A percentile compares a stretch with the other conserved stretches of the same genome.
These are phyloP conservation scores for Torymus aiolomorphi DNA, from an alignment of 2,888 invertebrate genomes.

Conservation along the genomic window DNA sequence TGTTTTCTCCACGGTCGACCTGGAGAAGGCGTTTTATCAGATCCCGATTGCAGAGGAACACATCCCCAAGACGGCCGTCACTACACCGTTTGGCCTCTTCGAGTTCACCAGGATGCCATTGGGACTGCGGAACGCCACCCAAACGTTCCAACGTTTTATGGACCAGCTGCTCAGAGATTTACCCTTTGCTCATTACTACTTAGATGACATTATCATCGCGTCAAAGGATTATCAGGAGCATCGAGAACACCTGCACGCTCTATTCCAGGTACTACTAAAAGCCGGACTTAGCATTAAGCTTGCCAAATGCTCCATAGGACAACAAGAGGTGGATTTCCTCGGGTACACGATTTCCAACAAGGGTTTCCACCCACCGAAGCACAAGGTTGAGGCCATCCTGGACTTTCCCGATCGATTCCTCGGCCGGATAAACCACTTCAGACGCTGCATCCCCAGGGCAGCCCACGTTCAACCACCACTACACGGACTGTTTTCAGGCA, in stretches of 20 bases:
- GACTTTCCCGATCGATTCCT: constrained; percentile 66
- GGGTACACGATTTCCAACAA: constrained; percentile 61
- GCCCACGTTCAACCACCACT: constrained; percentile 69
- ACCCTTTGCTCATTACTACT: constrained; percentile 53
- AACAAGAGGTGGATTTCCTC: constrained; percentile 62
- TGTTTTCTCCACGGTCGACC: constrained; percentile 57
- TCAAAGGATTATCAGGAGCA: constrained; percentile 54
- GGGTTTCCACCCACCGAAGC: constrained; percentile 66
- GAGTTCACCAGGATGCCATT: constrained; percentile 65
- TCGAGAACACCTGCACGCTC: constrained; percentile 39
- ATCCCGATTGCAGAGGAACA: constrained; percentile 65
- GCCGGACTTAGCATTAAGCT: constrained; percentile 59
- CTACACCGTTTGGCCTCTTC: constrained; percentile 66
- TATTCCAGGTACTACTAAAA: constrained; percentile 54
- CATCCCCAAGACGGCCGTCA: constrained; percentile 65
- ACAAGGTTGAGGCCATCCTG: constrained; percentile 66
- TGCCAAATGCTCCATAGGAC: constrained; percentile 67
- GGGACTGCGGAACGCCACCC: too few species aligned
- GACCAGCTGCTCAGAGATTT: constrained; percentile 58
- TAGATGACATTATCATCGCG: constrained; percentile 58
- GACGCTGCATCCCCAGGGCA: constrained; percentile 68
- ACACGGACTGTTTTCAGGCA: constrained; percentile 60
- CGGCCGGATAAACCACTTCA: constrained; percentile 71
- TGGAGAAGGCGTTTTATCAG: constrained; percentile 64
- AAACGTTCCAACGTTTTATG: constrained; percentile 58